Conservation (phyloP, 2,113 vertebrate species). For the Protomyctophum bolini region DNA sequence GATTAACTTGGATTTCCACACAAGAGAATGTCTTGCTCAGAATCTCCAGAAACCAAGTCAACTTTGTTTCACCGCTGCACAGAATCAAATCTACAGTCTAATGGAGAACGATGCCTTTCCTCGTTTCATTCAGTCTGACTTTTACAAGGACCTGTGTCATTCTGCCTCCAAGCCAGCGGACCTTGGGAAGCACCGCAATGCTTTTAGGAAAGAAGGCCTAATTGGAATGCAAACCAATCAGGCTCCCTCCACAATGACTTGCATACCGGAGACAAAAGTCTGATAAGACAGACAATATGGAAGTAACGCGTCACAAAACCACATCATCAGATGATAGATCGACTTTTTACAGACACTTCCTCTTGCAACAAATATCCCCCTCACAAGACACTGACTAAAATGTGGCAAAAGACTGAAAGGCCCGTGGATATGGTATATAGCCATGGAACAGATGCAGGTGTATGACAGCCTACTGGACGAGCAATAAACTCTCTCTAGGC, state of each 20-base stretch:
- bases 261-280: slow-evolving; percentile 13
- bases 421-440: not conserved
- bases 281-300: slow-evolving; percentile 8
- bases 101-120: slow-evolving; percentile 83
- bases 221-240: slow-evolving; percentile 15
- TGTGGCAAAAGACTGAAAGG: not conserved
- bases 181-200: slow-evolving; percentile 13
- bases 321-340: slow-evolving; percentile 7
- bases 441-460: too few relatives aligned
- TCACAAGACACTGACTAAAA: not conserved
- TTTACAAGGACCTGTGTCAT: slow-evolving; percentile 74
- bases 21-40: slow-evolving; percentile 66
- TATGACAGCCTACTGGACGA: slow-evolving; percentile 1
- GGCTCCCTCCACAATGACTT: not conserved
- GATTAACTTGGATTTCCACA: slow-evolving; percentile 82
- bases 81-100: slow-evolving; percentile 78
- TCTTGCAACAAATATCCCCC: not conserved
- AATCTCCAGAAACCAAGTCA: slow-evolving; percentile 73
- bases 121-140: slow-evolving; percentile 78
- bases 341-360: slow-evolving; percentile 16
- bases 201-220: slow-evolving; percentile 11
- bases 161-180: slow-evolving; percentile 18
- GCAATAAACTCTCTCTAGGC: not conserved
- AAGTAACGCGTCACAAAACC: not conserved
- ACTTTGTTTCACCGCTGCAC: slow-evolving; percentile 78